phyloP scores from a whole-genome alignment of 2,888 invertebrate species.

The Tetranychus truncatus region DNA sequence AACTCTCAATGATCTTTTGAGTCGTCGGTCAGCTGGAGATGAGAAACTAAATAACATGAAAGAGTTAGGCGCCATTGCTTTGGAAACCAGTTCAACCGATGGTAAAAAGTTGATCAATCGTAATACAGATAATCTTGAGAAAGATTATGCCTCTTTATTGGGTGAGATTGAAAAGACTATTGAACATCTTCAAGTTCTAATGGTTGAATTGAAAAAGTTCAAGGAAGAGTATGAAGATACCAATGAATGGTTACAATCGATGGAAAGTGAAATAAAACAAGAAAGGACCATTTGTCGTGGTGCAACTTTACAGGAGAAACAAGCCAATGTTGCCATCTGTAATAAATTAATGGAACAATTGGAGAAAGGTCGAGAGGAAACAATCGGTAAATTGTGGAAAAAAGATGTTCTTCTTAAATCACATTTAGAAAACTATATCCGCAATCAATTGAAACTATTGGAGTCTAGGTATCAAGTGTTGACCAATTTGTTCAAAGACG shows the following conservation, averaged over 20 bases:
- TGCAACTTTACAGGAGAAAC: constrained; percentile 59
- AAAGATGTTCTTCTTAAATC: constrained; percentile 46
- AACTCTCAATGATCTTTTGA: constrained; percentile 43
- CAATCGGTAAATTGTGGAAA: constrained; percentile 4
- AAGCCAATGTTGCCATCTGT: constrained; percentile 36
- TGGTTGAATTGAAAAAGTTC: constrained; percentile 63
- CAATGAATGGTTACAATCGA: constrained; percentile 79
- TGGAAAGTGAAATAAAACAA: constrained; percentile 72
- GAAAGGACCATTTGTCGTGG: constrained; percentile 51
- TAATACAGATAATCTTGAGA: constrained; percentile 63
- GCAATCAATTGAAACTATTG: constrained; percentile 62
- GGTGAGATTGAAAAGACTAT: constrained; percentile 69
- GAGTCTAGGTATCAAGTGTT: constrained; percentile 75
- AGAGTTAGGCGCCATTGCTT: constrained; percentile 66
- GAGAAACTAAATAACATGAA: constrained; percentile 50
- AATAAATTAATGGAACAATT: constrained; percentile 4
- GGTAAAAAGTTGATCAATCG: constrained; percentile 52
- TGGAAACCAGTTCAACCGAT: constrained; percentile 58
- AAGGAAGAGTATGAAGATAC: constrained; percentile 78
- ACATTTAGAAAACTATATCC: constrained; percentile 67
- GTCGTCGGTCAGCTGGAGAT: constrained; percentile 68
- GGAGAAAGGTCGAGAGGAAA: not conserved
- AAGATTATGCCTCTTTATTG: constrained; percentile 64
- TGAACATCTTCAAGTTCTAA: constrained; percentile 50
- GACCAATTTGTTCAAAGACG: constrained; percentile 52